Conservation (phyloP, 1,140 invertebrate genomes). For the Platyscapa corneri region DNA sequence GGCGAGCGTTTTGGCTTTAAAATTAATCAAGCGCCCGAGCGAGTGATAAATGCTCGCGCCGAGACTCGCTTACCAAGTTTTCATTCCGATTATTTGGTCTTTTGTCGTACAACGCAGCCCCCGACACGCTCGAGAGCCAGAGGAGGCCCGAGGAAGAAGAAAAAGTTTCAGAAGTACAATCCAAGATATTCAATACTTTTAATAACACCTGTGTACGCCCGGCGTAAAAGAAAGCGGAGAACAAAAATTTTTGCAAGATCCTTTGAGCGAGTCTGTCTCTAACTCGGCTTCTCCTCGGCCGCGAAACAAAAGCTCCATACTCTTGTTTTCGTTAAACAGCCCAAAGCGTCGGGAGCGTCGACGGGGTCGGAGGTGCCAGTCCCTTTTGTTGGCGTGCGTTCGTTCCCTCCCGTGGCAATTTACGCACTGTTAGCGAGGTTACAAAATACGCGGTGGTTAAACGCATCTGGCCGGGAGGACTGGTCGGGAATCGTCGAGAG, state of each 20-base stretch:
- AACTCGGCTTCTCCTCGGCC: neutral
- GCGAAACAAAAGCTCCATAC: neutral
- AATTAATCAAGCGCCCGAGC: too few relatives aligned
- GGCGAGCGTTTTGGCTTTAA: too few relatives aligned
- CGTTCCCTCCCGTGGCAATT: neutral
- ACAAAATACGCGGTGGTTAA: conserved; percentile 18
- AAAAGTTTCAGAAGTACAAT: neutral
- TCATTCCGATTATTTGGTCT: too few relatives aligned
- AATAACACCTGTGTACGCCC: neutral
- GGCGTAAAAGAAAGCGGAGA: neutral
- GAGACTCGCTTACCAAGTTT: too few relatives aligned
- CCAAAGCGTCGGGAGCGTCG: neutral
- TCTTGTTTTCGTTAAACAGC: neutral
- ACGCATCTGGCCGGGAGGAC: neutral
- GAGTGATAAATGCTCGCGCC: too few relatives aligned
- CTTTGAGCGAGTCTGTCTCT: neutral
- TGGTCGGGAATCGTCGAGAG: neutral
- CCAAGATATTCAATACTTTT: neutral
- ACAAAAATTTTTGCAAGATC: neutral
- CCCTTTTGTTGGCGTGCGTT: neutral
- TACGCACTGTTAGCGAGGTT: neutral
- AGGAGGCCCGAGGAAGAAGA: neutral
- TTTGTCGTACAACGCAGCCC: too few relatives aligned
- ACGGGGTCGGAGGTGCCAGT: neutral
- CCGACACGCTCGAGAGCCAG: neutral